A percentile compares a stretch with the other conserved stretches of the same genome.
phyloP scores from a whole-genome alignment of 30 jellyfish, hydroid and myxozoan species.

The Cassiopea xamachana region DNA sequence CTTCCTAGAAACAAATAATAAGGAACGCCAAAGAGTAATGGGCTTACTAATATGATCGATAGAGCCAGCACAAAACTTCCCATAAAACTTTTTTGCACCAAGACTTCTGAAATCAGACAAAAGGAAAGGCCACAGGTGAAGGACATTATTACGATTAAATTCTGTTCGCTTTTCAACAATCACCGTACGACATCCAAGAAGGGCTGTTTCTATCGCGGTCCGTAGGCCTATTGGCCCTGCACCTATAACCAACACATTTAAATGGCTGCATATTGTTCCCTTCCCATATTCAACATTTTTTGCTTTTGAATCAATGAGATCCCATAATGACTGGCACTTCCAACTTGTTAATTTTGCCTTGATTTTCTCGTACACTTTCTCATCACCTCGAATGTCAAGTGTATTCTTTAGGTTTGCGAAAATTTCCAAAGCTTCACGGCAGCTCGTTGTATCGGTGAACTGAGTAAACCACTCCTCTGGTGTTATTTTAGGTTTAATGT shows the following conservation, averaged over 20 bases:
- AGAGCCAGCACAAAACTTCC: constrained; percentile 96
- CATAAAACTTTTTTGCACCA: constrained; percentile 96
- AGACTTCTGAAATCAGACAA: constrained; percentile 87
- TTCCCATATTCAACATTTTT: constrained; percentile 84
- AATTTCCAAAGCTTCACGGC: constrained; percentile 63
- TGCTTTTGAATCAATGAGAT: constrained; percentile 75
- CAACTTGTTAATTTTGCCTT: constrained; percentile 84
- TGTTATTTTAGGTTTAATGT: constrained; percentile 20
- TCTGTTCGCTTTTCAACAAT: constrained; percentile 84
- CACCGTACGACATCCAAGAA: constrained; percentile 91
- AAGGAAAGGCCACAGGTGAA: constrained; percentile 96
- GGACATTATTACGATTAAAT: constrained; percentile 85
- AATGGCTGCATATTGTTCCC: constrained; percentile 74
- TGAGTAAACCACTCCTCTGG: constrained; percentile 81
- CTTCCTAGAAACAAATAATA: neutral
- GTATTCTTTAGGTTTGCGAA: constrained; percentile 48
- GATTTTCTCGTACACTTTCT: constrained; percentile 60
- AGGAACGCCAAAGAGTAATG: neutral
- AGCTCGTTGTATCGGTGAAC: constrained; percentile 76
- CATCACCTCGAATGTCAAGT: constrained; percentile 43
- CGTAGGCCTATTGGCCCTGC: constrained; percentile 97
- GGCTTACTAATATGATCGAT: constrained; percentile 94
- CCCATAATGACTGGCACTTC: constrained; percentile 97
- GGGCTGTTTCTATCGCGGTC: constrained; percentile 89
- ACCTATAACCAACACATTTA: constrained; percentile 81